These are phyloP conservation scores for Copidosoma aretas DNA, from an alignment of 2,888 invertebrate species.

Conservation along the genomic window DNA sequence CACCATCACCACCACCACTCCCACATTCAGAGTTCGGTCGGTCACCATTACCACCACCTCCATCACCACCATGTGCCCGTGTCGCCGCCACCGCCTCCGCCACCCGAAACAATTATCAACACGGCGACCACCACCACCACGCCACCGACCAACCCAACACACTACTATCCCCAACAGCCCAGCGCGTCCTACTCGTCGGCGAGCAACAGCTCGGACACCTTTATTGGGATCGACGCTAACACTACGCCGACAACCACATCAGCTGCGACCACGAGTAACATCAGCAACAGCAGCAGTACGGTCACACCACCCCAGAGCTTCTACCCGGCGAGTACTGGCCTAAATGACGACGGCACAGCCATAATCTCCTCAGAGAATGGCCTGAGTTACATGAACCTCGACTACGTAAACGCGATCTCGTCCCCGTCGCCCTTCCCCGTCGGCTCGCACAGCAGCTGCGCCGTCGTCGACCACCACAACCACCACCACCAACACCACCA, in stretches of 20 bases:
- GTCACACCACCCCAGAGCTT: slow-evolving; percentile 51
- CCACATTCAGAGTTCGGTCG: slow-evolving; percentile 49
- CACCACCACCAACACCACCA: slow-evolving; percentile 56
- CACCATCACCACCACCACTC: slow-evolving; percentile 42
- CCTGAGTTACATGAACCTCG: slow-evolving; percentile 87
- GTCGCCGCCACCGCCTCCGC: slow-evolving; percentile 60
- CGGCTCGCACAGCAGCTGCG: slow-evolving; percentile 25
- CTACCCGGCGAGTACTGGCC: slow-evolving; percentile 56
- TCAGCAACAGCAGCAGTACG: slow-evolving; percentile 21
- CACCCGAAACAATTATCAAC: slow-evolving; percentile 49
- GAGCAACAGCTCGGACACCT: slow-evolving; percentile 57
- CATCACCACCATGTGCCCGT: slow-evolving; percentile 59
- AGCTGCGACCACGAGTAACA: not conserved
- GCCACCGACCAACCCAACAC: slow-evolving; percentile 50
- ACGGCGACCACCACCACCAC: slow-evolving; percentile 58
- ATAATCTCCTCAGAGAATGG: slow-evolving; percentile 87
- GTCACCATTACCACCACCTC: slow-evolving; percentile 39
- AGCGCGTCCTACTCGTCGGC: slow-evolving; percentile 59
- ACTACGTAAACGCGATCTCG: slow-evolving; percentile 69
- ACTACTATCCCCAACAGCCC: slow-evolving; percentile 56
- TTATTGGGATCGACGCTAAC: slow-evolving; percentile 51
- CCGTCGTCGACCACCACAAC: slow-evolving; percentile 53
- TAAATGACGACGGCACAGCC: slow-evolving; percentile 64
- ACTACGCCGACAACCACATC: slow-evolving; percentile 45
- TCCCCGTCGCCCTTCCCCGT: slow-evolving; percentile 55